Conservation (phyloP, 2,888 invertebrate genomes). For the Steinernema scapterisci region DNA sequence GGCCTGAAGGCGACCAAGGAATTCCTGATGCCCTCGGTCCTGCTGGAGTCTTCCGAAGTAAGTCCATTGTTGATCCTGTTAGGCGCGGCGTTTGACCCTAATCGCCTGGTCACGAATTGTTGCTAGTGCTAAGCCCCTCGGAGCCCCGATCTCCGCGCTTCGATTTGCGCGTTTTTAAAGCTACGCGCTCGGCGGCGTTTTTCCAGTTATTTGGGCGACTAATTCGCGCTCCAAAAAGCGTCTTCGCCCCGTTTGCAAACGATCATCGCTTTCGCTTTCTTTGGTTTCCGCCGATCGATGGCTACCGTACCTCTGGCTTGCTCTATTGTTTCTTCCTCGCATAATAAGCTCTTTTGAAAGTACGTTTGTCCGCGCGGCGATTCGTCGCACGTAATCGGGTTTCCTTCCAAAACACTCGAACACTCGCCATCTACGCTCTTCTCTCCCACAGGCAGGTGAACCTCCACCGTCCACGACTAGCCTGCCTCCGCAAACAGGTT, state of each 20-base stretch:
- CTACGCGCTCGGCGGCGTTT: not conserved
- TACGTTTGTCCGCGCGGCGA: not conserved
- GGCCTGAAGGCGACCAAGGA: not conserved
- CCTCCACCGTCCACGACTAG: not conserved
- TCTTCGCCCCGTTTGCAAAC: too few species aligned
- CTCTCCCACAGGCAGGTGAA: not conserved
- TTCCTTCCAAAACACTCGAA: conserved; percentile 16
- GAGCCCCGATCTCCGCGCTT: not conserved
- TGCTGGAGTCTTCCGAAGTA: not conserved
- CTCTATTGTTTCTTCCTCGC: not conserved
- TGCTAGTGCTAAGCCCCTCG: not conserved
- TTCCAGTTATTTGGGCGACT: not conserved
- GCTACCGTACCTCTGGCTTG: too few species aligned
- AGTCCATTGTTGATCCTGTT: conserved; percentile 19
- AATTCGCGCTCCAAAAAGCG: conserved; percentile 1
- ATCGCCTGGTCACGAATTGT: conserved; percentile 8
- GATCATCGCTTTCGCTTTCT: too few species aligned
- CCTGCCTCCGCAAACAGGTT: conserved; percentile 25
- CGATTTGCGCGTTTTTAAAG: not conserved
- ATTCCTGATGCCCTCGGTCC: not conserved
- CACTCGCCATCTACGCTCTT: not conserved
- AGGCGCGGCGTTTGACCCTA: conserved; percentile 1
- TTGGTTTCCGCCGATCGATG: too few species aligned
- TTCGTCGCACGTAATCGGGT: not conserved
- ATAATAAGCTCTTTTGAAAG: not conserved